phyloP scores from a whole-genome alignment of 2,113 vertebrate species.

The Zootoca vivipara region DNA sequence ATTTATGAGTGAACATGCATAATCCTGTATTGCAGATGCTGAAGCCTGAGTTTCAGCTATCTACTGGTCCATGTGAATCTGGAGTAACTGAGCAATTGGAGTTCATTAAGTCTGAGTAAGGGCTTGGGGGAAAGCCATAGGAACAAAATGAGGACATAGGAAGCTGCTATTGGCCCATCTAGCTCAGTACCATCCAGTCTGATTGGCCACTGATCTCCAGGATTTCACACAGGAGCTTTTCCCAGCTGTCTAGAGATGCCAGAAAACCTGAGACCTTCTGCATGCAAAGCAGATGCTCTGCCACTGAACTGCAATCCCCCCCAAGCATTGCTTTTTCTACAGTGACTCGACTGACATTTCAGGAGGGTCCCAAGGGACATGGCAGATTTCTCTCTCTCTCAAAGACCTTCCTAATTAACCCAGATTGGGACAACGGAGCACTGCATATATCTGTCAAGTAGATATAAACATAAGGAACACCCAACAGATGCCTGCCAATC shows the following conservation, averaged over 20 bases:
- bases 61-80: not conserved
- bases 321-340: not conserved
- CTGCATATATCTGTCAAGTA: constrained; percentile 55
- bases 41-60: not conserved
- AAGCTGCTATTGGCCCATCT: too few species aligned
- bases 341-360: constrained; percentile 9
- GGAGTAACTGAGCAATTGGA: not conserved
- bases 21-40: not conserved
- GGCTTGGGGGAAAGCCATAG: not conserved
- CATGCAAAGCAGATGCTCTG: too few species aligned
- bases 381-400: constrained; percentile 20
- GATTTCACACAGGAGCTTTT: too few species aligned
- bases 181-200: too few species aligned
- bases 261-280: too few species aligned
- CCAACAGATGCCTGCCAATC: constrained; percentile 40
- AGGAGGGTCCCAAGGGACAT: constrained; percentile 32
- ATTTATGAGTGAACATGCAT: not conserved
- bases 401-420: constrained; percentile 55
- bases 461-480: constrained; percentile 58
- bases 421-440: constrained; percentile 46
- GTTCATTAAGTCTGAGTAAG: not conserved
- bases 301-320: not conserved
- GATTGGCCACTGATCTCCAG: not conserved
- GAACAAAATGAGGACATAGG: not conserved
- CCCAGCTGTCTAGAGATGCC: too few species aligned